Percentiles rank a stretch among this genome's conserved stretches.
phyloP scores from a whole-genome alignment of 2,888 invertebrate genomes.

The Amaurobius ferox region DNA sequence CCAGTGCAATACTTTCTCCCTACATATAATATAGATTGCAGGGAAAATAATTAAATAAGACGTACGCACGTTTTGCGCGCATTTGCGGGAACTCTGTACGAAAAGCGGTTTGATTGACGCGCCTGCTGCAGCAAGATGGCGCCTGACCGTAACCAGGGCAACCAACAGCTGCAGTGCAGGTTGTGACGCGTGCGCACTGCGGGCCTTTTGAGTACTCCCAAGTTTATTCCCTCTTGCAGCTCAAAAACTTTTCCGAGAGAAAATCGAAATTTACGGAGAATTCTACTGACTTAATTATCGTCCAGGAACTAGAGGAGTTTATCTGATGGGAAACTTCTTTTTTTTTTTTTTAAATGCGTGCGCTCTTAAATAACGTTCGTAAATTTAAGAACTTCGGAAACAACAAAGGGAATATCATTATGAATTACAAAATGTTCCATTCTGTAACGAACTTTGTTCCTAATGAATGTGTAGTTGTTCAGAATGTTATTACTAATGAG shows the following conservation, averaged over 20 bases:
- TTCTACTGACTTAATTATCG: conserved; percentile 1
- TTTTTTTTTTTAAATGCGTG: too few species aligned
- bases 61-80: not conserved
- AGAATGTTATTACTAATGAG: too few species aligned
- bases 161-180: conserved; percentile 42
- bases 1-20: too few species aligned
- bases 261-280: conserved; percentile 4
- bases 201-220: not conserved
- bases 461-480: too few species aligned
- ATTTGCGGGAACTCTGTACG: not conserved
- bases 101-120: conserved; percentile 28
- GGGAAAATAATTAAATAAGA: too few species aligned
- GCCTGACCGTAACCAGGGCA: conserved; percentile 7
- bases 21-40: too few species aligned
- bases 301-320: not conserved
- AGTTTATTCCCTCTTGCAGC: conserved; percentile 8
- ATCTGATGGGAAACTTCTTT: not conserved
- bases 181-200: conserved; percentile 31
- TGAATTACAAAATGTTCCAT: too few species aligned
- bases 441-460: too few species aligned
- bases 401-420: too few species aligned
- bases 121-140: conserved; percentile 24
- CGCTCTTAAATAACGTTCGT: too few species aligned
- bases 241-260: conserved; percentile 9
- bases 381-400: too few species aligned